phyloP scores from a whole-genome alignment of 2,888 invertebrate genomes.

The Metalampra italica region DNA sequence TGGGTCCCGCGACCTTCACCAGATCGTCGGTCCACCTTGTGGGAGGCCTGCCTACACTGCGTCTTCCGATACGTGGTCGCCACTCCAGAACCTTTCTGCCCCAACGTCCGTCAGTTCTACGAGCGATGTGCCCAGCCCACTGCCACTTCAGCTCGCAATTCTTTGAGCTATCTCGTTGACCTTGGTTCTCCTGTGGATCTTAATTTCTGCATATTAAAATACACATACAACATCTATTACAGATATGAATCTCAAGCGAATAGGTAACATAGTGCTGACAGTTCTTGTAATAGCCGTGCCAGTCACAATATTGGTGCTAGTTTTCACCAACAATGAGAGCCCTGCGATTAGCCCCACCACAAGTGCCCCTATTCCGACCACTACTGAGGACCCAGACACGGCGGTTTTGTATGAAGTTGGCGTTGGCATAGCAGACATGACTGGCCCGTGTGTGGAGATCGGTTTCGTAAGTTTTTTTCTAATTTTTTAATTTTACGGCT shows the following conservation, averaged over 20 bases:
- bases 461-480: conserved; percentile 87
- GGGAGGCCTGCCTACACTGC: no score
- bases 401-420: conserved; percentile 77
- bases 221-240: conserved; percentile 15
- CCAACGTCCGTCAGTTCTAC: no score
- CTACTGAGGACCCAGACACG: conserved; percentile 5
- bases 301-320: conserved; percentile 35
- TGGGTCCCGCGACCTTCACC: no score
- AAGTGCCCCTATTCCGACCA: not conserved
- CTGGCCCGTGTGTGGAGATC: conserved; percentile 94
- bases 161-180: no score
- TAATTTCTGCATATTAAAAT: not conserved
- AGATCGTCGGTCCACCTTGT: no score
- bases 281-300: conserved; percentile 44
- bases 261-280: conserved; percentile 47
- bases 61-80: no score
- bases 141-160: no score
- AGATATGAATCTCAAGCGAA: conserved; percentile 44
- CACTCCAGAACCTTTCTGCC: no score
- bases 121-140: no score
- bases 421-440: conserved; percentile 93
- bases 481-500: no score
- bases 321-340: conserved; percentile 32
- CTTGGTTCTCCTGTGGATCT: no score
- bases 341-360: conserved; percentile 1